Evolutionary conservation across 1,140 invertebrate species (phyloP).

Genomic region (Megalopta genalis): DNA sequence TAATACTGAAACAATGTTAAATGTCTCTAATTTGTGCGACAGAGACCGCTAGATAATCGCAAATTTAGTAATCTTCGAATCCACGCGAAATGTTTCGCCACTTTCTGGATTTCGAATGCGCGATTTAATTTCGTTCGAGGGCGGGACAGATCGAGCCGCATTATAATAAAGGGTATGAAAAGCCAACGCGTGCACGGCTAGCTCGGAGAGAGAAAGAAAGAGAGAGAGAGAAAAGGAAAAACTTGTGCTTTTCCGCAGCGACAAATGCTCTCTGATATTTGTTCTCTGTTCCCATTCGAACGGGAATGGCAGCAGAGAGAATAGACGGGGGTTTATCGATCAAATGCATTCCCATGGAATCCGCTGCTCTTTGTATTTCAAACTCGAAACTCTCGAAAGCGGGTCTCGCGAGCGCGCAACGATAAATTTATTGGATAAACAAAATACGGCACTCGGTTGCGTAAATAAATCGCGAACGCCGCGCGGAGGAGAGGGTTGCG

Average conservation of each 20-base stretch:
- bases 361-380: constrained; percentile 34
- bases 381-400: constrained; percentile 28
- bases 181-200: neutral
- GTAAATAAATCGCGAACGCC: constrained; percentile 31
- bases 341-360: constrained; percentile 40
- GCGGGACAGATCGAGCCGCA: neutral
- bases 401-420: constrained; percentile 2
- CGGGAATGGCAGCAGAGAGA: too few species aligned
- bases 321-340: constrained; percentile 15
- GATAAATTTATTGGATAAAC: constrained; percentile 49
- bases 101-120: too few species aligned
- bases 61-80: too few species aligned
- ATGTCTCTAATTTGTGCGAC: too few species aligned
- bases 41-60: too few species aligned
- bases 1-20: too few species aligned
- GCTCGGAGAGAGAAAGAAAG: too few species aligned
- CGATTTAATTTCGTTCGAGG: neutral
- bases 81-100: too few species aligned
- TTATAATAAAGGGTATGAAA: neutral
- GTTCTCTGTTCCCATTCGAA: neutral
- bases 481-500: too few species aligned
- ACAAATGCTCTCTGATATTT: neutral
- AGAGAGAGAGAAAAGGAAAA: neutral
- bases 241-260: constrained; percentile 11
- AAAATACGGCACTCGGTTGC: constrained; percentile 37